Conservation (phyloP, 1,140 invertebrate species). For the Babylonia areolata region DNA sequence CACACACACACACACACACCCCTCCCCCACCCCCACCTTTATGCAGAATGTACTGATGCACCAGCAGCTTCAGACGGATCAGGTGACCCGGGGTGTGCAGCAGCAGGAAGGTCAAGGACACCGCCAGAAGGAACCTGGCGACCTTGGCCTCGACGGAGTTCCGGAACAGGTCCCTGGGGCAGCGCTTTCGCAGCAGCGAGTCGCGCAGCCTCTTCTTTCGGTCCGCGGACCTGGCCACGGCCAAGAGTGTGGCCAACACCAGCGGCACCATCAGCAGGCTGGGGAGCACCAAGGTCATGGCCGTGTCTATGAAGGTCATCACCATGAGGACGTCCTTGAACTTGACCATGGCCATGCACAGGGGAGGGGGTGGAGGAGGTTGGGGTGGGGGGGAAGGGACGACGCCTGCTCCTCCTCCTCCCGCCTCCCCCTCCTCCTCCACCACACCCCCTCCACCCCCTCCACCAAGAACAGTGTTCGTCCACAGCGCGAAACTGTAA, state of each 20-base stretch:
- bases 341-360: slow-evolving; percentile 36
- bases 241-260: slow-evolving; percentile 23
- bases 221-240: not conserved
- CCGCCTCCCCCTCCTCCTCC: not conserved
- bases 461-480: slow-evolving; percentile 33
- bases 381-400: too few species aligned
- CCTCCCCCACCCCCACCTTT: not conserved
- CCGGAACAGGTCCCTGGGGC: slow-evolving; percentile 19
- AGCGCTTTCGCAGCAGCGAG: slow-evolving; percentile 36
- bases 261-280: slow-evolving; percentile 39
- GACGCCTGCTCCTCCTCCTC: not conserved
- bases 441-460: not conserved
- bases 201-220: slow-evolving; percentile 78
- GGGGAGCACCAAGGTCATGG: slow-evolving; percentile 39
- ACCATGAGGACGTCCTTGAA: slow-evolving; percentile 74
- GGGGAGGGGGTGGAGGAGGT: too few species aligned
- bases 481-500: slow-evolving; percentile 69
- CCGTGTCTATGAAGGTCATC: slow-evolving; percentile 75
- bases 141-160: slow-evolving; percentile 28
- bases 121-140: slow-evolving; percentile 80
- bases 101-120: slow-evolving; percentile 87
- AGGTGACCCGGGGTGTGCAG: slow-evolving; percentile 84
- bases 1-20: not conserved
- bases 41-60: slow-evolving; percentile 43
- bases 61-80: slow-evolving; percentile 68